Evolutionary conservation across 2,888 invertebrate genomes (phyloP).

Genomic region (Willowsia nigromaculata): DNA sequence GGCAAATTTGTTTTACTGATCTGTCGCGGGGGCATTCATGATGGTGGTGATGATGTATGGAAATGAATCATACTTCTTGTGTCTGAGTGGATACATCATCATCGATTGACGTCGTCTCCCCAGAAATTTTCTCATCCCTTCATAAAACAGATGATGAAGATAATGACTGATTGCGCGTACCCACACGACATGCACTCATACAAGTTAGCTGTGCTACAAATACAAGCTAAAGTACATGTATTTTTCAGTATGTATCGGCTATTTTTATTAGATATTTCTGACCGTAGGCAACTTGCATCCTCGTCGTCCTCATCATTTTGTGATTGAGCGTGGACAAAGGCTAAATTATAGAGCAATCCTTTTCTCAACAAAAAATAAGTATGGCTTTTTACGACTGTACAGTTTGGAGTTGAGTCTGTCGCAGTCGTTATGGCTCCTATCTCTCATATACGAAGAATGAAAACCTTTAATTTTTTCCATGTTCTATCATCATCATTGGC

Average conservation of each 20-base stretch:
- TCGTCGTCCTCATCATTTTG: background rate
- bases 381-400: background rate
- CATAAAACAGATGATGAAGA: background rate
- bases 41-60: background rate
- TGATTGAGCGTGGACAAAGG: conserved; percentile 67
- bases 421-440: background rate
- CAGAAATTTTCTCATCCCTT: background rate
- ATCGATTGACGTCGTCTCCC: conserved; percentile 47
- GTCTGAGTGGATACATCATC: background rate
- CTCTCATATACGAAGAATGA: background rate
- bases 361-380: background rate
- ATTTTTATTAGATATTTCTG: background rate
- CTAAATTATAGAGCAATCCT: conserved; percentile 63
- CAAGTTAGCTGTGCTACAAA: background rate
- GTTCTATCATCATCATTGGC: background rate
- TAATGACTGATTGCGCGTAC: background rate
- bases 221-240: background rate
- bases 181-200: background rate
- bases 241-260: background rate
- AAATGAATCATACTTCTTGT: background rate
- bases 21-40: background rate
- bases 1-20: background rate
- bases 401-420: background rate
- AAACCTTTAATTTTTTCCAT: background rate
- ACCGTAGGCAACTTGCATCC: background rate